These are phyloP conservation scores for Ormyrus labotus DNA, from an alignment of 2,888 invertebrate genomes.

Conservation along the genomic window DNA sequence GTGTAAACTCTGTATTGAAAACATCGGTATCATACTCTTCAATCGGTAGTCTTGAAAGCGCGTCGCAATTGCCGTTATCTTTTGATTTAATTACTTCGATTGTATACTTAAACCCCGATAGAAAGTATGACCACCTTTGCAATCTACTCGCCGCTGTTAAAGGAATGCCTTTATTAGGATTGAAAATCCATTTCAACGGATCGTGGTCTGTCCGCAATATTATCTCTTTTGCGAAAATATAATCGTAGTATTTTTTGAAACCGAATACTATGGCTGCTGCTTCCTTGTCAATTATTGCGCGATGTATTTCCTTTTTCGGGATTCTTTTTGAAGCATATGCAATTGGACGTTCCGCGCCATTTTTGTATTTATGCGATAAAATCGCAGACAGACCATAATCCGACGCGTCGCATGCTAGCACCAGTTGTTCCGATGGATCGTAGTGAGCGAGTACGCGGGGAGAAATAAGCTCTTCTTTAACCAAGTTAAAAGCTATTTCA, in stretches of 20 bases:
- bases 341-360: slow-evolving; percentile 7
- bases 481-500: slow-evolving; percentile 46
- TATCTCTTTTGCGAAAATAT: background rate
- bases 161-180: background rate
- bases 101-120: background rate
- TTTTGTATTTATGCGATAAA: slow-evolving; percentile 6
- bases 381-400: slow-evolving; percentile 30
- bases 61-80: background rate
- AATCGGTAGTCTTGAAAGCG: background rate
- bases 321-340: slow-evolving; percentile 18
- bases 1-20: too few relatives aligned
- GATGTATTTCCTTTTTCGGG: background rate
- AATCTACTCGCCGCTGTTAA: background rate
- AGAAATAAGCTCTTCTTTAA: slow-evolving; percentile 54
- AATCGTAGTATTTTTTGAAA: background rate
- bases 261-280: slow-evolving; percentile 3
- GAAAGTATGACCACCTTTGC: background rate
- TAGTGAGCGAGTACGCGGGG: slow-evolving; percentile 2
- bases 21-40: background rate
- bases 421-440: slow-evolving; percentile 14
- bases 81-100: background rate
- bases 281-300: background rate
- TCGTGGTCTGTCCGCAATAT: background rate
- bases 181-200: background rate
- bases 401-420: slow-evolving; percentile 16